Percentiles rank a stretch among this genome's conserved stretches.
These are phyloP conservation scores for Lissocephala sabroskyi DNA, from an alignment of 2,888 invertebrate species.

Conservation along the genomic window DNA sequence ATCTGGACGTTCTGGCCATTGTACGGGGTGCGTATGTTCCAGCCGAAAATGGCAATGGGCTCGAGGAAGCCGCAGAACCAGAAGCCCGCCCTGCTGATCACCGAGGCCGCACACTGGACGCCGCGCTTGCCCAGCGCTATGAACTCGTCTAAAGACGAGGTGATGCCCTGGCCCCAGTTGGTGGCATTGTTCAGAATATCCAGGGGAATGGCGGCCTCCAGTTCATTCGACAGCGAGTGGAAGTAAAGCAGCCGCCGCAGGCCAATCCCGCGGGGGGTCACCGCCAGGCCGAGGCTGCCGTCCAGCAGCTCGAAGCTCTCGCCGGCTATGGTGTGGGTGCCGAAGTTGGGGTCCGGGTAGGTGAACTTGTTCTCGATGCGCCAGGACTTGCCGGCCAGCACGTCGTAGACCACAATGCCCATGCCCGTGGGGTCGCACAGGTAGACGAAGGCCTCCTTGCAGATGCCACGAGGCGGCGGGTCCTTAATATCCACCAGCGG, in stretches of 20 bases:
- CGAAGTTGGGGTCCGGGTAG: constrained; percentile 75
- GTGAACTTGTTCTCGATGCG: constrained; percentile 75
- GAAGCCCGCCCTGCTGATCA: constrained; percentile 72
- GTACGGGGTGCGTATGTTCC: constrained; percentile 80
- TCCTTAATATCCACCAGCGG: constrained; percentile 74
- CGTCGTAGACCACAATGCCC: constrained; percentile 77
- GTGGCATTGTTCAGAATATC: constrained; percentile 75
- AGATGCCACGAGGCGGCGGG: constrained; percentile 65
- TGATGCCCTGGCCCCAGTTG: constrained; percentile 71
- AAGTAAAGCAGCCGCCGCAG: constrained; percentile 74
- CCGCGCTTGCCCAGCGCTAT: constrained; percentile 74
- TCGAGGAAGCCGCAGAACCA: constrained; percentile 77
- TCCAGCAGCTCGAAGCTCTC: constrained; percentile 79
- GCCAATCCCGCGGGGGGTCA: constrained; percentile 72
- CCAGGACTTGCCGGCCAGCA: constrained; percentile 74
- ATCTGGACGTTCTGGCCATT: constrained; percentile 74
- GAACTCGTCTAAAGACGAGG: constrained; percentile 74
- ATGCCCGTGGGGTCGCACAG: constrained; percentile 77
- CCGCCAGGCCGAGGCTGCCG: constrained; percentile 76
- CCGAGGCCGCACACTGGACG: constrained; percentile 81
- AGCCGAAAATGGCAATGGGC: constrained; percentile 80
- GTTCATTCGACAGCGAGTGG: constrained; percentile 77
- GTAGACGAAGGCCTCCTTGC: constrained; percentile 76
- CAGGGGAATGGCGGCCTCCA: constrained; percentile 76
- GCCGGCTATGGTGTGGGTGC: constrained; percentile 75